Conservation (phyloP, 2,797 vertebrate species). For the Crocodylus rhombifer region DNA sequence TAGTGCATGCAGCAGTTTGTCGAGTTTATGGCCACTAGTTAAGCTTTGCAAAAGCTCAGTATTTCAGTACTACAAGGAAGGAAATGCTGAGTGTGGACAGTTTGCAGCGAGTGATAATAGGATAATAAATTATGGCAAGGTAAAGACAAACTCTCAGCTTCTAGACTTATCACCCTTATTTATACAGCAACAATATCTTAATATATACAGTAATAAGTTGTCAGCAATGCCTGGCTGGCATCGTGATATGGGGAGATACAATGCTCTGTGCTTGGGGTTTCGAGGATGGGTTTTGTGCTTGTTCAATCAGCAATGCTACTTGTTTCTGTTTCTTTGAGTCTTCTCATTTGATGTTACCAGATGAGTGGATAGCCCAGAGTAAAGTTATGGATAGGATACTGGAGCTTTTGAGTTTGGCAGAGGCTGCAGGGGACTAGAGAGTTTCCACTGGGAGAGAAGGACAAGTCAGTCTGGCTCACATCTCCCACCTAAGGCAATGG, state of each 20-base stretch:
- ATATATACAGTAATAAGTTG: constrained; percentile 12
- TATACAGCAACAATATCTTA: constrained; percentile 38
- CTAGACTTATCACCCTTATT: constrained; percentile 41
- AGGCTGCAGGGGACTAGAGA: background rate
- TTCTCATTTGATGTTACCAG: background rate
- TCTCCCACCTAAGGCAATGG: background rate
- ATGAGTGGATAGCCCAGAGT: constrained; percentile 2
- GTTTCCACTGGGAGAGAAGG: background rate
- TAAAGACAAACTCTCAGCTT: constrained; percentile 73
- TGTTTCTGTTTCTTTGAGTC: background rate
- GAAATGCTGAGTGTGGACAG: constrained; percentile 73
- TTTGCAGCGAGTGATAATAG: constrained; percentile 82
- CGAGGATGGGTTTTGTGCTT: background rate
- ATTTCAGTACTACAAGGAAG: constrained; percentile 66
- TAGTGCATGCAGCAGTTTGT: constrained; percentile 25
- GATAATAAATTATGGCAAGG: constrained; percentile 81
- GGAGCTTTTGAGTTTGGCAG: background rate
- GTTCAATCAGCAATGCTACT: background rate
- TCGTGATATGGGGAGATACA: background rate
- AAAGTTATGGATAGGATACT: background rate
- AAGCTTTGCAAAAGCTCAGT: constrained; percentile 67
- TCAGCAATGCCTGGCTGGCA: background rate
- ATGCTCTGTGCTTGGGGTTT: rapidly evolving
- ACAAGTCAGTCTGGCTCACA: background rate
- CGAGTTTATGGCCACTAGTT: constrained; percentile 75